Base-by-base conservation (phyloP, 2,113 vertebrate species). In the Notothenia coriiceps region DNA sequence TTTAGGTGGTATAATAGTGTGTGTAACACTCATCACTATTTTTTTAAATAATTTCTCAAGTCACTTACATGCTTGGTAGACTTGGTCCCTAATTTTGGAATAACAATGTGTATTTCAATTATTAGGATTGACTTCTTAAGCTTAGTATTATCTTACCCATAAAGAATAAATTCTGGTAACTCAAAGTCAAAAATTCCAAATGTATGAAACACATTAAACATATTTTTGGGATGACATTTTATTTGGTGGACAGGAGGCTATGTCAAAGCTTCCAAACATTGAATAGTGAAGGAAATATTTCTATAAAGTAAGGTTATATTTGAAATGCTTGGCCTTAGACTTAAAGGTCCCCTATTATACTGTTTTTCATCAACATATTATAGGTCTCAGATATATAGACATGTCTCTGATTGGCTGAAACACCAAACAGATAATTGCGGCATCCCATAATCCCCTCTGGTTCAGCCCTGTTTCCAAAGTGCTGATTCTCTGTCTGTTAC, bases 181-280 rank as follows among this genome's bases (percentile, higher is more conserved):
- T 40, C 10, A 13, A 74, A 61, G 11, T 14, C 18, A 9, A 1
- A 18, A 35, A 46, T 64, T 66, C 14, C 20, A 44, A 52, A 55
- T 63, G 9, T 13, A 63, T 70, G 17, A 54, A 70, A 61, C 18
- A n/a, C n/a, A n/a, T n/a, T n/a, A n/a, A n/a, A 67, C 6, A 14
- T 0, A 4, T 29, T 7, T 54, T 50, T 15, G 6, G 25, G n/a
- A 47, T 49, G 7, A 35, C 10, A 25, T 56, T 61, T 47, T 15
- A 74, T 40, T 35, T 55, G 60, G 51, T 50, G 4, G 0, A 46
- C 44, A 64, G 35, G 17, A 47, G 2, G 13, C 46, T 10, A 55
- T 44, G 54, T 67, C 18, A 74, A 80, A 78, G 33, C 49, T 33
- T 22, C 18, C 14, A 74, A 6, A 52, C 22, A 62, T 29, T 55